Percentiles rank a stretch among this genome's conserved stretches.
These are phyloP conservation scores for Pampusana beccarii DNA, from an alignment of 2,113 vertebrate species.

Conservation along the genomic window DNA sequence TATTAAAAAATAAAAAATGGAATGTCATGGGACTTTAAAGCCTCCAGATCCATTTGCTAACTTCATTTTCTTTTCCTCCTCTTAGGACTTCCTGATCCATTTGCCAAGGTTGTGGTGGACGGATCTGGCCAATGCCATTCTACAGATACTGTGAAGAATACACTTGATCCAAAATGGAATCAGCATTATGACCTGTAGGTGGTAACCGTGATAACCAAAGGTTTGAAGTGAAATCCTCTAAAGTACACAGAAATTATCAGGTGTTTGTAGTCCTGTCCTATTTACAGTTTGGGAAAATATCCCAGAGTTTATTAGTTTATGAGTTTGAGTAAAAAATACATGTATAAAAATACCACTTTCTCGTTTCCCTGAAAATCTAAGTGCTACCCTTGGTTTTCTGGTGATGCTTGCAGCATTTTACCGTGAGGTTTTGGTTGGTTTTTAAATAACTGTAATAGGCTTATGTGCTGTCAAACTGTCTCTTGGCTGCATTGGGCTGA, in stretches of 20 bases:
- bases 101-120: constrained; percentile 98
- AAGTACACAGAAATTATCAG: constrained; percentile 22
- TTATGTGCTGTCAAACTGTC: background rate
- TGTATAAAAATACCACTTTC: background rate
- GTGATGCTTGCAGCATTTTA: background rate
- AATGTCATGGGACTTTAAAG: background rate
- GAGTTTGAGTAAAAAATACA: background rate
- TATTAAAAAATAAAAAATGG: background rate
- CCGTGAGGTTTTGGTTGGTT: background rate
- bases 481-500: background rate
- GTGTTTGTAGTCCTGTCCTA: background rate
- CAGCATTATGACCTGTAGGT: constrained; percentile 99
- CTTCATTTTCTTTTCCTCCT: constrained; percentile 7
- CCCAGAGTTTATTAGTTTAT: background rate
- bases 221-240: constrained; percentile 64
- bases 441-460: background rate
- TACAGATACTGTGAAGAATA: constrained; percentile 99
- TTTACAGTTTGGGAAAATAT: background rate
- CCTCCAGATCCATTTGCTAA: background rate
- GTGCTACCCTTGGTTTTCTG: background rate
- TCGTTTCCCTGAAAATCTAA: background rate
- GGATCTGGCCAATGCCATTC: constrained; percentile 99
- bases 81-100: constrained; percentile 96
- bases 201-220: constrained; percentile 65
- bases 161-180: constrained; percentile 99